These are phyloP conservation scores for Amphibalanus amphitrite DNA, from an alignment of 1,140 invertebrate species.

Conservation along the genomic window DNA sequence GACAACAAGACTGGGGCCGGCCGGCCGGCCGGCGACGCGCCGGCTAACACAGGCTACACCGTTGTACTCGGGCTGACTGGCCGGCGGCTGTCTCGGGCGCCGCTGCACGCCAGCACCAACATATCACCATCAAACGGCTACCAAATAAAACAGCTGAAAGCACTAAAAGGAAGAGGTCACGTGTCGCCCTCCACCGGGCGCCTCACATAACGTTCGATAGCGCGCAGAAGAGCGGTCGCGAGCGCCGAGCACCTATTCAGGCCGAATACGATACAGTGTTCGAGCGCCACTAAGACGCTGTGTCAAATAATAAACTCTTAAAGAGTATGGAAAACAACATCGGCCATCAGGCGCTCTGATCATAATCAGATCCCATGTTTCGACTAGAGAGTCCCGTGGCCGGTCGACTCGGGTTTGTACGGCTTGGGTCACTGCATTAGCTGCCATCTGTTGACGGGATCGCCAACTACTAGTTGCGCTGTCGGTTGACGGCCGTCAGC, in stretches of 20 bases:
- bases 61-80: not conserved
- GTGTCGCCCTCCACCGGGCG: not conserved
- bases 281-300: not conserved
- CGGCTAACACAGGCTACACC: not conserved
- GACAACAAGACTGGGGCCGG: not conserved
- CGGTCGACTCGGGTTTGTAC: not conserved
- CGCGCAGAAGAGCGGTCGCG: too few relatives aligned
- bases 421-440: not conserved
- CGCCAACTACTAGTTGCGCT: not conserved
- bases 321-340: not conserved
- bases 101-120: not conserved
- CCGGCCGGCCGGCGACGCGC: too few relatives aligned
- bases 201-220: too few relatives aligned
- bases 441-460: not conserved
- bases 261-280: too few relatives aligned
- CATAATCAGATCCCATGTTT: not conserved
- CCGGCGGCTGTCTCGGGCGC: not conserved
- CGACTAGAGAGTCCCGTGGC: not conserved
- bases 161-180: not conserved
- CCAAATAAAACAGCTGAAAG: not conserved
- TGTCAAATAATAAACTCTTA: not conserved
- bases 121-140: not conserved
- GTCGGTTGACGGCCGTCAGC: not conserved
- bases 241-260: too few relatives aligned
- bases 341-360: not conserved